Base-by-base conservation (phyloP, 2,888 invertebrate genomes). In the Ectropis crepuscularia region DNA sequence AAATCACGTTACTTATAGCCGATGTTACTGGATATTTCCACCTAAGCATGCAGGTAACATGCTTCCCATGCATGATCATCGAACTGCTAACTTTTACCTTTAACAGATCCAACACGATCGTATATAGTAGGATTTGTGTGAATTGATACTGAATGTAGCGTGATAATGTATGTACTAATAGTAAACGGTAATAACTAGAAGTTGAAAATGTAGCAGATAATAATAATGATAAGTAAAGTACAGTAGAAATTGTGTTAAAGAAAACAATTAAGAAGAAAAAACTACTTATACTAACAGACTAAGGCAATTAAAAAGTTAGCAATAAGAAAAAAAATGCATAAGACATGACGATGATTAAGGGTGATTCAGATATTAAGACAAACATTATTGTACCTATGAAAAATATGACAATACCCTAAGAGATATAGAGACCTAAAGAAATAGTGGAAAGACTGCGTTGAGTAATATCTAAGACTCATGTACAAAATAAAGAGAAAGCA, bases 21-120 rank as follows among this genome's bases (percentile, higher is more conserved):
- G 11, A 51, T 39, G 28, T 16, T 36, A 58, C 63, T 42, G 45
- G 58, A 45, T 58, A 39, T 51, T 63, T 59, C 63, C 50, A 54
- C 53, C 37, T 46, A 8, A 36, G 5, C 65, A 65, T 61, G 57
- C 16, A 9, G 28, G 41, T 36, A 28, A 9, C 57, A 61, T 49
- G 65, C 8, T 2, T 43, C 6, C 5, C 10, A 16, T 39, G 39
- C 57, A 53, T 63, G 63, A 57, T 45, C 48, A 28, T 28, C 16
- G 16, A 47, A 46, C 36, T 57, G 41, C 42, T 55, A 45, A 45
- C 11, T 47, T 51, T 9, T 9, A 28, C n/a, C 53, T 47, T 48
- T 39, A 63, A 53, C 53, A 39, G 10, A 48, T 12, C n/a, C 11
- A 38, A 43, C 63, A 63, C 57, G 62, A 62, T 42, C 38, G 36